Evolutionary conservation across 2,113 vertebrate genomes (phyloP).

Genomic region (human): GRCh38 chr1:198407001-198407500

Average conservation of each 20-base stretch:
- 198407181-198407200: not conserved
- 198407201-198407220: conserved; percentile 2
- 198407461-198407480: not conserved
- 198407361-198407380: not conserved
- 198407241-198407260: not conserved
- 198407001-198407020: not conserved
- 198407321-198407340: not conserved
- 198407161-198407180: not conserved
- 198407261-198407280: conserved; percentile 21
- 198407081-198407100: not conserved
- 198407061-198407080: not conserved
- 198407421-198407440: not conserved
- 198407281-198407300: not conserved
- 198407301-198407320: conserved; percentile 15
- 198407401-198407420: not conserved
- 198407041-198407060: not conserved
- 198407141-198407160: conserved; percentile 42
- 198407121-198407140: not conserved
- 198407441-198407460: not conserved
- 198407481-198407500: conserved; percentile 23
- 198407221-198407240: conserved; percentile 36
- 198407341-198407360: not conserved
- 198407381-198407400: not conserved
- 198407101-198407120: not conserved
- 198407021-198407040: not conserved